These are phyloP conservation scores for Ascaphus truei DNA, from an alignment of 2,113 vertebrate species.

Conservation along the genomic window DNA sequence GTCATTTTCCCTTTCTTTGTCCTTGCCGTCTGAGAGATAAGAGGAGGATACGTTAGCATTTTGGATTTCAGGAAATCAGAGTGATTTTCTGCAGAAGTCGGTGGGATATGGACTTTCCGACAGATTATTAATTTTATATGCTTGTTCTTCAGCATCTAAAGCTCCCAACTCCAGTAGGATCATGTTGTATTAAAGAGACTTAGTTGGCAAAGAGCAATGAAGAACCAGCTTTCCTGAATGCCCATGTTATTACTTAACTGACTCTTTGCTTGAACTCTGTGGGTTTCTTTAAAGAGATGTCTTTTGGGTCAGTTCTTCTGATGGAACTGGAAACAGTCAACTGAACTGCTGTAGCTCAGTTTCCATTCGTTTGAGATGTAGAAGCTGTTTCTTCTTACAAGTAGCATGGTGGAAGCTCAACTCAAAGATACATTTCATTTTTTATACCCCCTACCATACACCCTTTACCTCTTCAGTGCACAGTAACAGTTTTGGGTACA, in stretches of 20 bases:
- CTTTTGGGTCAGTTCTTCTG: no score
- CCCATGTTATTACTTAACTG: background rate
- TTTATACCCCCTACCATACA: no score
- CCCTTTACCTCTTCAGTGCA: no score
- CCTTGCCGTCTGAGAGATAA: slow-evolving; percentile 23
- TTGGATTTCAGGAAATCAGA: slow-evolving; percentile 21
- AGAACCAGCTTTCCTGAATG: background rate
- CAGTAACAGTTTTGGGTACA: no score
- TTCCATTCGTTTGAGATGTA: no score
- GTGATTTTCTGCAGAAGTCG: background rate
- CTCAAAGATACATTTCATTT: no score
- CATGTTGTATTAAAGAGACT: slow-evolving; percentile 19
- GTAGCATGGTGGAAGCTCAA: no score
- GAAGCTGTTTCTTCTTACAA: no score
- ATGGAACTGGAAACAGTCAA: no score
- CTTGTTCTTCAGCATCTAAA: slow-evolving; percentile 17
- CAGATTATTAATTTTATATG: slow-evolving; percentile 16
- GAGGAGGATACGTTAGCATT: slow-evolving; percentile 10
- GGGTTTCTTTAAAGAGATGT: background rate
- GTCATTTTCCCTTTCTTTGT: slow-evolving; percentile 20
- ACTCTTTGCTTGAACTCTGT: background rate
- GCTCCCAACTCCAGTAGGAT: slow-evolving; percentile 13
- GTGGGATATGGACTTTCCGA: slow-evolving; percentile 6
- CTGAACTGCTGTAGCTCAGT: no score
- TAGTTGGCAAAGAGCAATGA: background rate